Base-by-base conservation (phyloP, 1,140 invertebrate species). In the Heliconius himera region DNA sequence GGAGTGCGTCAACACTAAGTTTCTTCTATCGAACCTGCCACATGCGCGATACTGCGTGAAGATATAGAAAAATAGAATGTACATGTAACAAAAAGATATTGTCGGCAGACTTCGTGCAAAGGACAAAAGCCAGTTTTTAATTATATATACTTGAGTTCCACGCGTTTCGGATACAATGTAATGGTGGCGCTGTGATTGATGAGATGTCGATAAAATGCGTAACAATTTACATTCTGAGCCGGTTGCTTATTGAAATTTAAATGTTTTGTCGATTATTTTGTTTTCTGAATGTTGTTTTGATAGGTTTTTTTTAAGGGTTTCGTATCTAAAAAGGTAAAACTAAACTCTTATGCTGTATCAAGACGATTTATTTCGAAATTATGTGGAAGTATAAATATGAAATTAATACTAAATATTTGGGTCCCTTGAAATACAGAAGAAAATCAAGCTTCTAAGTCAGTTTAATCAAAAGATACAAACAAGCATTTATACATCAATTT, bases 191-290 rank as follows among this genome's bases (percentile, higher is more conserved):
- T 66, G 60, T 66, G 60, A 66, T 66, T 66, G 60, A 66, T 66
- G 60, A 66, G 60, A 66, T 66, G 60, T 29, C 60, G 60, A 66
- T 66, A 66, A 66, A 66, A 66, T 22, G 60, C 26, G 60, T 66
- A 66, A 66, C 60, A 66, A 66, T 66, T 66, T 66, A 66, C 13
- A 26, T 66, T 66, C 22, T 29, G 3, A 16, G 60, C n/a, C 26
- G 20, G 60, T 66, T 66, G 5, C 60, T 66, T 66, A 29, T 29
- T 66, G 26, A 29, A 29, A 66, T 29, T 66, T 66, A 29, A 66
- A 29, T 66, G 22, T 16, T 66, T 66, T 66, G 26, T 66, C 3
- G 54, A 66, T 22, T 22, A 22, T 22, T 56, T 56, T 56, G 54
- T 56, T 9, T 22, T 2, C 1, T 56, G 8, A 9, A 22, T 9